Conservation (phyloP, 2,797 vertebrate genomes). For the Momotus momota region DNA sequence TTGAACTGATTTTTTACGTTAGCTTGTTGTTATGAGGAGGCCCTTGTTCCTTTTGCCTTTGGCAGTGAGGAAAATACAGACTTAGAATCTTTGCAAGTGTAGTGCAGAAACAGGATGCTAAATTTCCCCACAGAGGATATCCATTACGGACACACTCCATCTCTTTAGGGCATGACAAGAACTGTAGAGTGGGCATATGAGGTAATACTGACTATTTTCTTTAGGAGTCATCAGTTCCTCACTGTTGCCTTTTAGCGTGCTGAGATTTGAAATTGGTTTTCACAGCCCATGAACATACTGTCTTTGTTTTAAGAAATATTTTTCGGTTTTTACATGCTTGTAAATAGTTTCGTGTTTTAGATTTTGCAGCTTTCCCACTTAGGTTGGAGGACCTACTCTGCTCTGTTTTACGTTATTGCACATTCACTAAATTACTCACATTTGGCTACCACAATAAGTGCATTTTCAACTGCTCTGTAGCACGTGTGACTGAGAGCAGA, state of each 20-base stretch:
- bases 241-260: neutral
- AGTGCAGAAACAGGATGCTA: neutral
- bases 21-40: neutral
- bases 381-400: neutral
- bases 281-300: slow-evolving; percentile 17
- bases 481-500: slow-evolving; percentile 27
- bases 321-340: neutral
- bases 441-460: slow-evolving; percentile 34
- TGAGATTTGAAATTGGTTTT: slow-evolving; percentile 49
- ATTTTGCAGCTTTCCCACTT: neutral
- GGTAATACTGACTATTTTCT: slow-evolving; percentile 3
- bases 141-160: neutral
- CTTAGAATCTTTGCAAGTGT: neutral
- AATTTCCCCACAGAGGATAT: neutral
- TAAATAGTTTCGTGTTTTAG: neutral
- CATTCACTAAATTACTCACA: neutral
- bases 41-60: neutral
- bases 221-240: slow-evolving; percentile 20
- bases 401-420: slow-evolving; percentile 11
- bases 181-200: neutral
- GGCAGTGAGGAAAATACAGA: neutral
- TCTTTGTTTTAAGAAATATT: slow-evolving; percentile 20
- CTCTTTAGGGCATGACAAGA: neutral
- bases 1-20: slow-evolving; percentile 15
- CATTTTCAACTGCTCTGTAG: slow-evolving; percentile 40